phyloP scores from a whole-genome alignment of 2,888 invertebrate species.

The Cheilosia grossa region DNA sequence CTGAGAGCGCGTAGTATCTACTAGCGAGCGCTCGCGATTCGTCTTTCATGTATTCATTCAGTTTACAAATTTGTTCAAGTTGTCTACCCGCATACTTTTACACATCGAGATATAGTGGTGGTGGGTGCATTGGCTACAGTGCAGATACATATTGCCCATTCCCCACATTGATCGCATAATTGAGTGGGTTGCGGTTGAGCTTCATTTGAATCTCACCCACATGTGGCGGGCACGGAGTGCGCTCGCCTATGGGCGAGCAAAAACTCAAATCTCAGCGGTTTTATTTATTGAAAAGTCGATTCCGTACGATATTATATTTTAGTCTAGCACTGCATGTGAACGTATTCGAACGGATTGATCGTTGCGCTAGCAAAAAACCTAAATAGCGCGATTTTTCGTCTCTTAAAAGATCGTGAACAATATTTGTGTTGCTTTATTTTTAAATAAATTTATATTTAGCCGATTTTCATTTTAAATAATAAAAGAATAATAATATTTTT shows the following conservation, averaged over 20 bases:
- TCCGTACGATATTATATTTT: slow-evolving; percentile 78
- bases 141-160: slow-evolving; percentile 38
- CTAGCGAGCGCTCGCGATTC: no score
- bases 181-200: slow-evolving; percentile 64
- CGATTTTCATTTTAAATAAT: slow-evolving; percentile 39
- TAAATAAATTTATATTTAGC: slow-evolving; percentile 42
- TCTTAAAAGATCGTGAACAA: slow-evolving; percentile 37
- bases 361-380: not conserved
- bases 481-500: slow-evolving; percentile 18
- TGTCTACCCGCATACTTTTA: slow-evolving; percentile 36
- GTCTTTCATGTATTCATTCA: not conserved
- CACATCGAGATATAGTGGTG: slow-evolving; percentile 16
- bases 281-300: slow-evolving; percentile 78
- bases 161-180: slow-evolving; percentile 37
- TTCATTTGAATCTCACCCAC: slow-evolving; percentile 59
- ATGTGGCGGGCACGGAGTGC: slow-evolving; percentile 14
- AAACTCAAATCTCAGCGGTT: slow-evolving; percentile 79
- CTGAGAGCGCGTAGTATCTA: no score
- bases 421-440: slow-evolving; percentile 36
- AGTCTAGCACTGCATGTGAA: slow-evolving; percentile 80
- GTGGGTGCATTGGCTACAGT: slow-evolving; percentile 14
- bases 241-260: slow-evolving; percentile 35
- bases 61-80: not conserved
- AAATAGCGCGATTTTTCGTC: slow-evolving; percentile 19
- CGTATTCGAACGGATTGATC: slow-evolving; percentile 77